A percentile compares a stretch with the other conserved stretches of the same genome.
Conservation (phyloP, 2,797 vertebrate genomes). For the Amphiprion clarkii region DNA sequence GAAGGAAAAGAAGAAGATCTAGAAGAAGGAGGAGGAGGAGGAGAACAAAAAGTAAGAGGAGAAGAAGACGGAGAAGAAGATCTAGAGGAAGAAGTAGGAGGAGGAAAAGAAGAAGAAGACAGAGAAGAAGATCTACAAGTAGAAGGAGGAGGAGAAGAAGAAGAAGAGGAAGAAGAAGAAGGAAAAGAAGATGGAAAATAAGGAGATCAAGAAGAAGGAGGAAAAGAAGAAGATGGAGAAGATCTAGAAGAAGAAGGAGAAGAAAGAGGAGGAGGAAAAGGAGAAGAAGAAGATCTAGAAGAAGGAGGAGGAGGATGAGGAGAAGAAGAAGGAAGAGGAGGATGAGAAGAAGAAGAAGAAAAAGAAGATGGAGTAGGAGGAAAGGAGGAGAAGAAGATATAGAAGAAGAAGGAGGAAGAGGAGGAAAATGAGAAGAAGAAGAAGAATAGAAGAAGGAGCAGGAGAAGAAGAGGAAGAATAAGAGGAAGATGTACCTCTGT, state of each 20-base stretch:
- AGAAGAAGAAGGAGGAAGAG: background rate
- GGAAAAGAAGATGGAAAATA: background rate
- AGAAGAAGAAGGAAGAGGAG: background rate
- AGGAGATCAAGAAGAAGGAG: background rate
- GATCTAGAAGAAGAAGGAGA: slow-evolving; percentile 7
- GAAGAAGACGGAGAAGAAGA: background rate
- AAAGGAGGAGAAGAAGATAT: background rate
- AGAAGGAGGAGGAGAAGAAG: background rate
- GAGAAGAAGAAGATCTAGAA: background rate
- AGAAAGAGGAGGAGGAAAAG: background rate
- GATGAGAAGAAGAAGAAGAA: slow-evolving; percentile 4
- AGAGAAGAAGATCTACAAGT: background rate
- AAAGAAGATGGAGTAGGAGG: background rate
- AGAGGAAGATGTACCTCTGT: slow-evolving; percentile 93
- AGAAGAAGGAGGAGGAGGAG: background rate
- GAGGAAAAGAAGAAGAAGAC: slow-evolving; percentile 1
- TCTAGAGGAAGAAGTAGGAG: background rate
- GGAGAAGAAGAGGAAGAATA: background rate
- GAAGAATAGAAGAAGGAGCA: background rate
- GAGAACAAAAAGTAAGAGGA: background rate
- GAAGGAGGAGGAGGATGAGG: background rate
- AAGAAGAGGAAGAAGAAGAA: slow-evolving; percentile 14
- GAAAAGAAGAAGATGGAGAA: background rate
- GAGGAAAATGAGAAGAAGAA: background rate
- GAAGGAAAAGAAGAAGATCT: slow-evolving; percentile 11